phyloP scores from a whole-genome alignment of 2,888 invertebrate genomes.

The Stenoptilia bipunctidactyla region DNA sequence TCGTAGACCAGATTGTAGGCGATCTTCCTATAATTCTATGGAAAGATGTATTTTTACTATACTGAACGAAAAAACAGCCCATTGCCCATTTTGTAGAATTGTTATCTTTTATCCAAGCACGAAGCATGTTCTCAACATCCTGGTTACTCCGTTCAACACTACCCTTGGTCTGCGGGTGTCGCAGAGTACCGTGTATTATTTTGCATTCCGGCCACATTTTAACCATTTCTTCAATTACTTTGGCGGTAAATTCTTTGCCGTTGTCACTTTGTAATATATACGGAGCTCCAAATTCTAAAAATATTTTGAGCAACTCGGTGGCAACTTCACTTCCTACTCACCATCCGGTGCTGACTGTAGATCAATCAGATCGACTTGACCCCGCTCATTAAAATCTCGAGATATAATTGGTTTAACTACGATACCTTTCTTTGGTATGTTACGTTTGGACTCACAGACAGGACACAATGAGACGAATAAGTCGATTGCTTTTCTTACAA shows the following conservation, averaged over 20 bases:
- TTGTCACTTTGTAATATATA: constrained; percentile 5
- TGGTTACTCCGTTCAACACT: constrained; percentile 5
- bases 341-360: constrained; percentile 1
- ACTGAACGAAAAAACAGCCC: constrained; percentile 11
- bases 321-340: constrained; percentile 4
- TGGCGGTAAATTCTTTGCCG: constrained; percentile 3
- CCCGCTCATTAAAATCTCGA: background rate
- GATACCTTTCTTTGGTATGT: background rate
- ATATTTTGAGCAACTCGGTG: constrained; percentile 4
- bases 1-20: constrained; percentile 5
- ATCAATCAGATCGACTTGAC: constrained; percentile 1
- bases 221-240: background rate
- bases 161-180: constrained; percentile 7
- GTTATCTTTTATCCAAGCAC: no score
- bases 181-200: constrained; percentile 7
- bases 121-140: constrained; percentile 9
- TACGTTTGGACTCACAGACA: background rate
- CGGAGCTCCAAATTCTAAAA: constrained; percentile 6
- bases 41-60: constrained; percentile 12
- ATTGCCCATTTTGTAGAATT: constrained; percentile 8
- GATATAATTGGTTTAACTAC: background rate
- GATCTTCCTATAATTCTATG: constrained; percentile 9
- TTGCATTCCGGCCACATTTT: constrained; percentile 5
- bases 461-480: constrained; percentile 11
- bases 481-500: constrained; percentile 9